phyloP scores from a whole-genome alignment of 2,797 vertebrate species.

The Cossypha polioptera region DNA sequence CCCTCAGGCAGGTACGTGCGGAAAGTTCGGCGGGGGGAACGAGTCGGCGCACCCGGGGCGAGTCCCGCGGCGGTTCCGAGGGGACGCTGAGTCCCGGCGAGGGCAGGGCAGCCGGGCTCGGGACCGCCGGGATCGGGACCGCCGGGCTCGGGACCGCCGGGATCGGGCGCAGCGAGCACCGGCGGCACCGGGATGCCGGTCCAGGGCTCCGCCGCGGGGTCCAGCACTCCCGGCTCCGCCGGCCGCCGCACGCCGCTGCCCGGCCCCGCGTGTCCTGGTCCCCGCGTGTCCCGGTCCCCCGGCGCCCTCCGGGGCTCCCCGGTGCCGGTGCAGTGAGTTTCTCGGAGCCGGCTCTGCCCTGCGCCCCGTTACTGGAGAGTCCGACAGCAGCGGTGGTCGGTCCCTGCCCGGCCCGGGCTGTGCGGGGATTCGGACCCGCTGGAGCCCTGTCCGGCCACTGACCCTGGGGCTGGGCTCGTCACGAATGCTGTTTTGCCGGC shows the following conservation, averaged over 20 bases:
- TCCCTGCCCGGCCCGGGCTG: neutral
- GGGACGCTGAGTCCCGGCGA: neutral
- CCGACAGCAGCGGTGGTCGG: neutral
- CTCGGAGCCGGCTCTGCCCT: neutral
- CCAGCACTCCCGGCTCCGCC: neutral
- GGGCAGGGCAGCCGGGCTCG: too few relatives aligned
- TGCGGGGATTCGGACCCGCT: too few relatives aligned
- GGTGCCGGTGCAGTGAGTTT: neutral
- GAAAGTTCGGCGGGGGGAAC: neutral
- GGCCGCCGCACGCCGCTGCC: neutral
- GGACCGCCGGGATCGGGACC: neutral
- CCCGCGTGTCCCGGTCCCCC: neutral
- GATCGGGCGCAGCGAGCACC: neutral
- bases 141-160: neutral
- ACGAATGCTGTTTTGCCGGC: neutral
- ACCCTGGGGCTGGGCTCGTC: neutral
- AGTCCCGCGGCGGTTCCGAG: neutral
- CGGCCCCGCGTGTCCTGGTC: neutral
- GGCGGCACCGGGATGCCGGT: neutral
- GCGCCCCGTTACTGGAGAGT: neutral
- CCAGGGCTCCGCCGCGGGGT: neutral
- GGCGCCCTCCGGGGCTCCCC: too few relatives aligned
- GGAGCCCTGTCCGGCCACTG: neutral
- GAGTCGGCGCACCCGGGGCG: neutral
- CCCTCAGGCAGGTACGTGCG: slow-evolving; percentile 2